Evolutionary conservation across 2,113 vertebrate genomes (phyloP).

Genomic region (Australoheros scitulus): DNA sequence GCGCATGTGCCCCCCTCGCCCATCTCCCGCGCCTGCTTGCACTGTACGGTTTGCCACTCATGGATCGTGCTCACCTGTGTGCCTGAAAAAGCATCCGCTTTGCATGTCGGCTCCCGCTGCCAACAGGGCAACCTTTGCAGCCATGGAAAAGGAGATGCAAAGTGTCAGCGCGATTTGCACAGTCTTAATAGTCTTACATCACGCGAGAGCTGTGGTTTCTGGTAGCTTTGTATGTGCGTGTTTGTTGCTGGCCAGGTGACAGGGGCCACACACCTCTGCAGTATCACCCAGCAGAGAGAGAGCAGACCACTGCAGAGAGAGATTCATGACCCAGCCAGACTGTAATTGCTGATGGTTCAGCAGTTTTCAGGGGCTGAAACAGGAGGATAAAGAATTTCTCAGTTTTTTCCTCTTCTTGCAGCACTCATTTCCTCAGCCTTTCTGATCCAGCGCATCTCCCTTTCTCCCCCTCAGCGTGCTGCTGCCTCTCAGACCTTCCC

Average conservation of each 20-base stretch:
- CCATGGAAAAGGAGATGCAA: slow-evolving; percentile 67
- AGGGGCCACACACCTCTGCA: slow-evolving; percentile 51
- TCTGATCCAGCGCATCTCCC: slow-evolving; percentile 45
- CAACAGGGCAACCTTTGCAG: slow-evolving; percentile 33
- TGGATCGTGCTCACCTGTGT: slow-evolving; percentile 52
- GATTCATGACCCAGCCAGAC: slow-evolving; percentile 74
- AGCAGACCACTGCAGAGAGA: slow-evolving; percentile 61
- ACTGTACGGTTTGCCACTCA: slow-evolving; percentile 15
- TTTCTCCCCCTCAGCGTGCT: slow-evolving; percentile 21
- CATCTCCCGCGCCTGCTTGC: slow-evolving; percentile 18
- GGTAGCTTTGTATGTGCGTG: neutral
- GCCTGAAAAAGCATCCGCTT: slow-evolving; percentile 41
- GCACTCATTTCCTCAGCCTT: slow-evolving; percentile 51
- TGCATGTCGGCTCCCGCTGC: slow-evolving; percentile 50
- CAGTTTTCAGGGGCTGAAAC: slow-evolving; percentile 69
- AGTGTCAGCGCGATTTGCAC: slow-evolving; percentile 56
- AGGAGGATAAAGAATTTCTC: slow-evolving; percentile 70
- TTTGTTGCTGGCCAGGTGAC: slow-evolving; percentile 14
- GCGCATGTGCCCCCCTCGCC: neutral
- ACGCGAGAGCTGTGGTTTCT: neutral
- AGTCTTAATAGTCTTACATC: slow-evolving; percentile 11
- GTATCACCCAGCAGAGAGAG: slow-evolving; percentile 45
- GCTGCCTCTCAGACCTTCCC: slow-evolving; percentile 33
- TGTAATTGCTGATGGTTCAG: slow-evolving; percentile 79
- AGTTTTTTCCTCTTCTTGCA: slow-evolving; percentile 61